Evolutionary conservation across 2,113 vertebrate species (phyloP), one percentile per base, ranked within the genome.

Genomic region (Burhinus oedicnemus): DNA sequence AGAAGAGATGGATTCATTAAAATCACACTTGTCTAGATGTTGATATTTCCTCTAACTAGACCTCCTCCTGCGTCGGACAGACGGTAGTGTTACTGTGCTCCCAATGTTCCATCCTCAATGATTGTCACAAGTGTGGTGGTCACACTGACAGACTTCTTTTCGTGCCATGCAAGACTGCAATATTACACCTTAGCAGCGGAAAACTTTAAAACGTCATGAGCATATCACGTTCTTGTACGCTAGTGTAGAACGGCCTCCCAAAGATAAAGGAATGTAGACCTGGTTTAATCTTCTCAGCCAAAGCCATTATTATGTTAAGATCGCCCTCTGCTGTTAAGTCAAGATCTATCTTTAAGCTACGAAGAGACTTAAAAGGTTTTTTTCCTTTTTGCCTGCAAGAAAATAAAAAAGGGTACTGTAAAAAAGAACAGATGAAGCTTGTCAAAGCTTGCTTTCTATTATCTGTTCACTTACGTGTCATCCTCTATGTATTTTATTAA

Each of bases 401-500:
- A 75, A 77, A 92, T 83, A 75, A 89, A 95, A 62, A 57, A 18
- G 6, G 6, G 11, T 20, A 9, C 29, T 87, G 61, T 55, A 54
- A 72, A 88, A 95, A 79, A 45, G 34, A 87, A 51, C 7, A 75
- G 19, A 44, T 7, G 3, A 74, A 66, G 2, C 42, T 91, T 85
- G 34, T 47, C 16, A 62, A 78, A 64, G 57, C 21, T 14, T 44
- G 10, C 12, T 62, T 55, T 47, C 30, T 32, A 64, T 71, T 74
- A 86, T 29, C 15, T 44, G 65, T 85, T 94, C 81, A 98, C 99
- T 99, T 98, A 99, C 99, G 99, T 99, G 90, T 99, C 99, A 96
- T 99, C 99, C 94, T 99, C 99, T 95, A 99, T 99, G 95, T 99
- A 99, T 97, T 99, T 99, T 97, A 99, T 99, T 94, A 99, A 98